Base-by-base conservation (phyloP, 2,113 vertebrate genomes). In the Paratilapia polleni region DNA sequence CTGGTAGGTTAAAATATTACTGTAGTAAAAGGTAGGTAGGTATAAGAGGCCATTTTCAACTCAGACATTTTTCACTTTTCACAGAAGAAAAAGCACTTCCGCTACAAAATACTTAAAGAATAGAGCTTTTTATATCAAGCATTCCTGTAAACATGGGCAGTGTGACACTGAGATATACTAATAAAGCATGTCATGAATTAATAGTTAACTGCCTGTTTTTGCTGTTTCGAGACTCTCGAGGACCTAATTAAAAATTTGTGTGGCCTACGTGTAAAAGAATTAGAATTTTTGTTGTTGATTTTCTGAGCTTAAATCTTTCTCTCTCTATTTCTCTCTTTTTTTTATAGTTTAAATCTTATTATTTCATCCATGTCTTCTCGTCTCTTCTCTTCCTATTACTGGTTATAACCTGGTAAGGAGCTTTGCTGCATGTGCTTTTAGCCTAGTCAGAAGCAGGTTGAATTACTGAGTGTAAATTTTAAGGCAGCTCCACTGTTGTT, bases 1-100 rank as follows among this genome's bases (percentile, higher is more conserved):
- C 95, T 96, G 97, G 98, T 99, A 89, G 96, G 96, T 62, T 77
- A 15, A 63, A 76, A 4, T n/a, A 4, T n/a, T 7, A 22, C 20
- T 24, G 2, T 34, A 26, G 68, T 73, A n/a, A 73, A 73, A 34
- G 47, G 19, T 54, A 73, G 68, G 43, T 73, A 43, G 52, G 52
- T 52, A 20, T 73, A 31, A 4, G 64, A 70, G 64, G 26, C 3
- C 0, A 28, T 73, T 52, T 52, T 73, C 17, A 73, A 47, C 36
- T 36, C 8, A 36, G 36, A 36, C 36, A 36, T 36, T 36, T 36
- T 36, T 31, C 6, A 36, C 36, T 36, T 36, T 6, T 36, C 66
- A 20, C 43, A 13, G 22, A 70, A 2, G 13, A 28, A 31, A 73
- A 73, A 52, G 64, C 49, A 26, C 47, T 49, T 70, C 28, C 49